These are phyloP conservation scores for Cygnus buccinator DNA, from an alignment of 2,113 vertebrate species.

Conservation along the genomic window DNA sequence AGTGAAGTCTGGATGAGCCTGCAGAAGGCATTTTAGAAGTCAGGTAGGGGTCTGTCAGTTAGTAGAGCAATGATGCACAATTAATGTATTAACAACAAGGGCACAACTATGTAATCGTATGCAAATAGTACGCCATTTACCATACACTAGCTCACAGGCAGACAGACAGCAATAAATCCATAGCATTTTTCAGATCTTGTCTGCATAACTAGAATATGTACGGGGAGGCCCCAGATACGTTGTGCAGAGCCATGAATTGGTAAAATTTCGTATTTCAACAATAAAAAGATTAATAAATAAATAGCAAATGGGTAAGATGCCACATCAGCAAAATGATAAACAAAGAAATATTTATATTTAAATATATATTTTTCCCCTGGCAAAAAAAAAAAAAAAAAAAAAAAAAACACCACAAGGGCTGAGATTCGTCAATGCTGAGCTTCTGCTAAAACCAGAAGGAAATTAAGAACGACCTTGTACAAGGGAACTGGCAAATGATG, in stretches of 20 bases:
- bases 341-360: neutral
- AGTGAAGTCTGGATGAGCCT: neutral
- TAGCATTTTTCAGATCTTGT: neutral
- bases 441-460: neutral
- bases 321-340: neutral
- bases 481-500: constrained; percentile 25
- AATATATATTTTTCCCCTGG: neutral
- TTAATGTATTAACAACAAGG: neutral
- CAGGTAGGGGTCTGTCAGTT: neutral
- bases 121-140: neutral
- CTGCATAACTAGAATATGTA: neutral
- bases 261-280: neutral
- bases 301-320: neutral
- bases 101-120: neutral
- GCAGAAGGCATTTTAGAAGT: neutral
- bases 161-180: neutral
- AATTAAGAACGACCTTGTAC: constrained; percentile 7
- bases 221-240: neutral
- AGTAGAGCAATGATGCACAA: neutral
- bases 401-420: neutral
- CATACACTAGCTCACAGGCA: neutral
- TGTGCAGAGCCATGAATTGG: neutral
- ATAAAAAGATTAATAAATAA: neutral
- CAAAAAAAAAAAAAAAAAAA: neutral
- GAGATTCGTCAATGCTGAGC: neutral